Conservation (phyloP, 2,113 vertebrate genomes). For the Geothlypis trichas region DNA sequence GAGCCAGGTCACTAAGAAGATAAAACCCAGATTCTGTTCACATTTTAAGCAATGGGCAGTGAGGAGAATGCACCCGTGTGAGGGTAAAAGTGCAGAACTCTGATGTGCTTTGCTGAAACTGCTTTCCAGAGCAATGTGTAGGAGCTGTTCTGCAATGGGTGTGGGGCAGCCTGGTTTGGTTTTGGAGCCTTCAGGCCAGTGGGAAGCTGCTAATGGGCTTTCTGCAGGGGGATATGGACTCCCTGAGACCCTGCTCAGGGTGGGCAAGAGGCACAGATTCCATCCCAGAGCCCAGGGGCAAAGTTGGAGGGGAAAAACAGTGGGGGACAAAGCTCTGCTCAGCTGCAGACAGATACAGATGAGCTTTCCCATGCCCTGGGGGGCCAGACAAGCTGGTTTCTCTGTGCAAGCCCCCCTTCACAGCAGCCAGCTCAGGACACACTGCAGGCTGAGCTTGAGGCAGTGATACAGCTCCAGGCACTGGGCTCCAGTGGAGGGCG, state of each 20-base stretch:
- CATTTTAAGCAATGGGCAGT: background rate
- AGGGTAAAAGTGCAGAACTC: background rate
- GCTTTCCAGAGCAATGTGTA: accelerated
- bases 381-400: background rate
- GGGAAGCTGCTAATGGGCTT: background rate
- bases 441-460: background rate
- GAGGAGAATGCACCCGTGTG: background rate
- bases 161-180: background rate
- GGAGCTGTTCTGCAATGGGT: background rate
- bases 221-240: background rate
- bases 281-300: background rate
- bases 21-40: background rate
- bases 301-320: background rate
- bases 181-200: background rate
- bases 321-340: background rate
- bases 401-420: background rate
- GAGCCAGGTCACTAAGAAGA: background rate
- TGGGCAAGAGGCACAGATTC: background rate
- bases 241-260: background rate
- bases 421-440: background rate
- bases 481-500: background rate
- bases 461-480: background rate
- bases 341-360: background rate
- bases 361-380: background rate
- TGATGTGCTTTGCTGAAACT: background rate